Base-by-base conservation (phyloP, 2,797 vertebrate genomes). In the Micrastur ruficollis region DNA sequence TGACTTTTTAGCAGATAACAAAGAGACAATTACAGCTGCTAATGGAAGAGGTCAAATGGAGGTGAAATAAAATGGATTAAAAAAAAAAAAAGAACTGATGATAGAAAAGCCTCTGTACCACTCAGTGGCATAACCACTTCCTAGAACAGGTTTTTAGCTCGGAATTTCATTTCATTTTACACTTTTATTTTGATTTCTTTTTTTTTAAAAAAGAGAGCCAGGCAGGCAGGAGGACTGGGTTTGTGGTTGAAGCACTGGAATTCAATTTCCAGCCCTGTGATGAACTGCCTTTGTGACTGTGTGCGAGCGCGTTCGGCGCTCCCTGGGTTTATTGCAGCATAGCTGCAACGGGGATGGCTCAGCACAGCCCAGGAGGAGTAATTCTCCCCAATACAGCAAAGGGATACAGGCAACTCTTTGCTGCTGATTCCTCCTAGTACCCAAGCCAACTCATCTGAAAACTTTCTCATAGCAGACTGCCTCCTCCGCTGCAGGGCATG, bases 21-120 rank as follows among this genome's bases (percentile, higher is more conserved):
- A 81, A 97, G 75, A 79, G 55, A 66, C 67, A 86, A 95, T 95
- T 95, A 92, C 78, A 81, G 61, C 42, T 92, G 61, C 72, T 80
- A 86, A 93, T 38, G 62, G 70, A 91, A 86, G 63, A 92, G 59
- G 93, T 87, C 89, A 85, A 82, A 79, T 34, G 68, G 66, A 79
- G 74, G 85, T 94, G 93, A 96, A 91, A 85, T 29, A 40, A 62
- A 70, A 83, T 23, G 67, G 68, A 96, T 94, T 91, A 6, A 73
- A 79, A 72, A 36, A 81, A 71, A 90, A 40, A 82, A 90, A 56
- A 38, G 32, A 92, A 79, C 44, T 10, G 31, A 78, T 80, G 62
- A 67, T 74, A 82, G 73, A 89, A 89, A 92, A n/a, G 36, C 40
- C 23, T 38, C 23, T 1, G 2, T 31, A 72, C 52, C 67, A 66